Conservation (phyloP, 2,797 vertebrate genomes). For the Telmatherina bonti region DNA sequence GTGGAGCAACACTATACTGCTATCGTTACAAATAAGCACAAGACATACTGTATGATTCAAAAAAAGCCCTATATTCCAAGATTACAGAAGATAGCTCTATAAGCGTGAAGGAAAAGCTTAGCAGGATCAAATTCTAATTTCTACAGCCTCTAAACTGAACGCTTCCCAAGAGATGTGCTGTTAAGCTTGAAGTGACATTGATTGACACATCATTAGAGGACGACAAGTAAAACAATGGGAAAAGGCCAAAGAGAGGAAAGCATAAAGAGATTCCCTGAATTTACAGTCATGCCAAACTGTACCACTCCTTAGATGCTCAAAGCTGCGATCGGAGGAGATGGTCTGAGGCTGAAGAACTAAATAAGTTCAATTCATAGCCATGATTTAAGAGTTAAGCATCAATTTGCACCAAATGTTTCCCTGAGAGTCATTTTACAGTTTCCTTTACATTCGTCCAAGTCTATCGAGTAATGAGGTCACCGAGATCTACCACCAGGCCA, state of each 20-base stretch:
- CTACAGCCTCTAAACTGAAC: neutral
- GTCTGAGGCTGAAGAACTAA: neutral
- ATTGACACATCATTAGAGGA: neutral
- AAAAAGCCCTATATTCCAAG: constrained; percentile 1
- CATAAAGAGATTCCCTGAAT: neutral
- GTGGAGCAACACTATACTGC: neutral
- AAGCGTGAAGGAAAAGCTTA: too few species aligned
- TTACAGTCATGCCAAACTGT: neutral
- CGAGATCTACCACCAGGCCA: neutral
- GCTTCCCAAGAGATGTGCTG: neutral
- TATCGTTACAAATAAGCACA: neutral
- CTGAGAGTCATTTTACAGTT: neutral
- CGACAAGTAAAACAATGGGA: constrained; percentile 3
- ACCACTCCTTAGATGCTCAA: neutral
- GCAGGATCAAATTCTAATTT: constrained; percentile 14
- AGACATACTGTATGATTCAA: neutral
- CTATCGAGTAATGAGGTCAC: neutral
- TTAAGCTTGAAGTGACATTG: neutral
- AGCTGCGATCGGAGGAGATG: neutral
- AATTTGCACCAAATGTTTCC: neutral
- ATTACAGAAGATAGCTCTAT: too few species aligned
- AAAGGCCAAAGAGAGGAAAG: neutral
- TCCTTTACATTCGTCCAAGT: neutral
- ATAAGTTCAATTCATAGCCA: neutral
- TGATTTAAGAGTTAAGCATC: neutral